A percentile compares a stretch with the other conserved stretches of the same genome.
Conservation (phyloP, 1,140 invertebrate species). For the Schlechtendalia chinensis region DNA sequence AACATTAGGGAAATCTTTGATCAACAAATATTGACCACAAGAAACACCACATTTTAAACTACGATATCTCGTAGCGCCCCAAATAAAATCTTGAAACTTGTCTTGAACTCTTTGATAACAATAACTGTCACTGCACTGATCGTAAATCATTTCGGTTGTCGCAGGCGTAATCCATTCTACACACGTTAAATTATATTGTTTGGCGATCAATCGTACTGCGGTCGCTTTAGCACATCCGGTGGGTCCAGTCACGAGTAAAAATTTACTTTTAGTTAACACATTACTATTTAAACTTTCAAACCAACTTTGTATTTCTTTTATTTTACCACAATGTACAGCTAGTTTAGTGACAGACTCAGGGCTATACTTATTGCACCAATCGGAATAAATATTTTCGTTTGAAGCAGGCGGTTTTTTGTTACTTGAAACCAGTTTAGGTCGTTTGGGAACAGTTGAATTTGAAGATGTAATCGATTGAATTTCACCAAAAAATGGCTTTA, state of each 20-base stretch:
- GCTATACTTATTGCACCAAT: constrained; percentile 61
- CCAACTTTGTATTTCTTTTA: constrained; percentile 64
- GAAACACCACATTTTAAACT: constrained; percentile 62
- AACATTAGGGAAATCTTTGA: constrained; percentile 75
- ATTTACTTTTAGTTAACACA: constrained; percentile 5
- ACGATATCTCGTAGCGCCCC: constrained; percentile 67
- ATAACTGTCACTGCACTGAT: constrained; percentile 56
- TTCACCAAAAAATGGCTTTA: constrained; percentile 37
- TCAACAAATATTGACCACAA: constrained; percentile 62
- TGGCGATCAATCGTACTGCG: constrained; percentile 63
- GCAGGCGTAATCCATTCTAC: constrained; percentile 73
- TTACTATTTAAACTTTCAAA: constrained; percentile 55
- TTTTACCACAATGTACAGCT: constrained; percentile 64
- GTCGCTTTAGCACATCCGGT: constrained; percentile 71
- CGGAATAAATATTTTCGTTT: constrained; percentile 12
- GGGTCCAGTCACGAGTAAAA: constrained; percentile 69
- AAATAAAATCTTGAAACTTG: constrained; percentile 67
- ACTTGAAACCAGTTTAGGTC: not conserved
- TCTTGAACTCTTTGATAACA: constrained; percentile 60
- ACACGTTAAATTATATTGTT: constrained; percentile 62
- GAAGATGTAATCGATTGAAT: too few relatives aligned
- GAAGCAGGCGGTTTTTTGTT: not conserved
- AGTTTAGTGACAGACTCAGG: constrained; percentile 61
- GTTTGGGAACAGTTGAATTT: not conserved
- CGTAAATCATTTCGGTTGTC: constrained; percentile 58